phyloP scores from a whole-genome alignment of 2,113 vertebrate genomes.

The Eleginops maclovinus region DNA sequence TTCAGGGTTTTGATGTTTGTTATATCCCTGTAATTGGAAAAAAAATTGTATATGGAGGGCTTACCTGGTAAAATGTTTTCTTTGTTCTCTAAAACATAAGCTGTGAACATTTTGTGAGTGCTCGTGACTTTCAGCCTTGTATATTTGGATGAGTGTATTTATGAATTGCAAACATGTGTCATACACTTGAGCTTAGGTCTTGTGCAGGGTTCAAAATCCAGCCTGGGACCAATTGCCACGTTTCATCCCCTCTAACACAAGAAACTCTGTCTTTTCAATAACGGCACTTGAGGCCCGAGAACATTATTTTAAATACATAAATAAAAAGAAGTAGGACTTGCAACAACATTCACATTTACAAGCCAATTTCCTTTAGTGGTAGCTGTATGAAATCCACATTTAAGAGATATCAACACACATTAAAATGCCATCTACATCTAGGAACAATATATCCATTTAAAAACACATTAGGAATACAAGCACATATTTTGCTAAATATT shows the following conservation, averaged over 20 bases:
- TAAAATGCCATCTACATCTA: not conserved
- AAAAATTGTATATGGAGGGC: not conserved
- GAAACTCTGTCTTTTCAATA: too few relatives aligned
- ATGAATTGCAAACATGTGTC: conserved; percentile 8
- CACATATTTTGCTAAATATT: not conserved
- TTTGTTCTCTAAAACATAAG: not conserved
- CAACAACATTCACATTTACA: not conserved
- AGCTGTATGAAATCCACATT: not conserved
- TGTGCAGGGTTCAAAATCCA: not conserved
- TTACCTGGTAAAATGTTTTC: not conserved
- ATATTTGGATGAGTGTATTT: conserved; percentile 18
- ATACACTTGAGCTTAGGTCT: not conserved
- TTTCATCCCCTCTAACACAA: too few relatives aligned
- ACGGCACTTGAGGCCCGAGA: too few relatives aligned
- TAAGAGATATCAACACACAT: not conserved
- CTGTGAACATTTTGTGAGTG: not conserved
- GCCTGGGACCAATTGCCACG: too few relatives aligned
- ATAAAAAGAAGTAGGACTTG: not conserved
- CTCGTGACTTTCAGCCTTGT: conserved; percentile 6
- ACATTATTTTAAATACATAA: too few relatives aligned
- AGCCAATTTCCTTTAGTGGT: not conserved
- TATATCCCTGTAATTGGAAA: not conserved
- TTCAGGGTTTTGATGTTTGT: not conserved
- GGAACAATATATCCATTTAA: not conserved
- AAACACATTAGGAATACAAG: not conserved